Percentiles rank a stretch among this genome's conserved stretches.
phyloP scores from a whole-genome alignment of 64 coral and sea anemone genomes.

The Montipora sp. region DNA sequence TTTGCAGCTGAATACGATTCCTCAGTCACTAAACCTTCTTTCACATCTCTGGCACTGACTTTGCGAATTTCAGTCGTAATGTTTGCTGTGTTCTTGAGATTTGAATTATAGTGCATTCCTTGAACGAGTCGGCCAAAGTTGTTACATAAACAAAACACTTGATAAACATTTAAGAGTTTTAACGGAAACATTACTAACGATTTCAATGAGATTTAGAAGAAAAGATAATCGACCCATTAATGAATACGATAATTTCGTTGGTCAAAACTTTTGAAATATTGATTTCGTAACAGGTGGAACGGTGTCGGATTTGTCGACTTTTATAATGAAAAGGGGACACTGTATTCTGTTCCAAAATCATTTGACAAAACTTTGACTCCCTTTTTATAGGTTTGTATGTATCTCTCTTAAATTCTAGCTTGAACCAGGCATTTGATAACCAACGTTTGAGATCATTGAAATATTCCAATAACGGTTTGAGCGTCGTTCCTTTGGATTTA shows the following conservation, averaged over 20 bases:
- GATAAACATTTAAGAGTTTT: conserved; percentile 10
- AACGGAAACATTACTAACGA: conserved; percentile 3
- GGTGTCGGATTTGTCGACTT: conserved; percentile 9
- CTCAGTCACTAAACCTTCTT: background rate
- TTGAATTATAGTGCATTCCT: background rate
- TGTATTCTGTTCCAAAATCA: background rate
- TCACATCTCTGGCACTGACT: background rate
- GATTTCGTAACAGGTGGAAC: conserved; percentile 3
- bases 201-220: background rate
- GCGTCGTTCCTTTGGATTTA: too few relatives aligned
- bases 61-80: too few relatives aligned
- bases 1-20: background rate
- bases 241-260: background rate
- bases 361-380: background rate
- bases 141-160: background rate
- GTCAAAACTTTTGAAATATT: conserved; percentile 38
- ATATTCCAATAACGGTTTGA: too few relatives aligned
- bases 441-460: too few relatives aligned
- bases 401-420: too few relatives aligned
- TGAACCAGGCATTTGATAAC: too few relatives aligned
- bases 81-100: background rate
- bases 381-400: background rate
- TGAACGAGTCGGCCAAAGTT: background rate
- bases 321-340: background rate
- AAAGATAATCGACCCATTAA: conserved; percentile 26